Evolutionary conservation across 2,888 invertebrate genomes (phyloP).

Genomic region (Boloria euphrosyne): DNA sequence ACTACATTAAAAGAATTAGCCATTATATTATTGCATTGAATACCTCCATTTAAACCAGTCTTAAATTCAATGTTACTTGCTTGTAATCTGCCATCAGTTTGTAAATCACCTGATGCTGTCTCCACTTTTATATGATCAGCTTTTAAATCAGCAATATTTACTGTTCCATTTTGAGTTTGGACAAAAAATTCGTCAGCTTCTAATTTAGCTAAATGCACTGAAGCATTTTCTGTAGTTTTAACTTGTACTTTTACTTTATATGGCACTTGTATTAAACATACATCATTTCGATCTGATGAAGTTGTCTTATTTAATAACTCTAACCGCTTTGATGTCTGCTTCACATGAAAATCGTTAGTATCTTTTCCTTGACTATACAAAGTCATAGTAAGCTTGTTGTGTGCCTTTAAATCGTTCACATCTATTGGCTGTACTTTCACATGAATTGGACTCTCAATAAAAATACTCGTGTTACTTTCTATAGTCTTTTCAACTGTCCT

Average conservation of each 20-base stretch:
- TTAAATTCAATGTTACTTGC: constrained; percentile 69
- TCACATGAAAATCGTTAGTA: constrained; percentile 73
- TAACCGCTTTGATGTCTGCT: constrained; percentile 73
- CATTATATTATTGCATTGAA: constrained; percentile 74
- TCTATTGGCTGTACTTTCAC: constrained; percentile 77
- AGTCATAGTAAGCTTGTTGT: constrained; percentile 74
- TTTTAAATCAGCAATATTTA: constrained; percentile 66
- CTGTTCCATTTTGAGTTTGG: constrained; percentile 70
- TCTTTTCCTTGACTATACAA: constrained; percentile 74
- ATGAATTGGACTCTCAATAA: constrained; percentile 78
- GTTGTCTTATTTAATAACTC: constrained; percentile 74
- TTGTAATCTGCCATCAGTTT: constrained; percentile 65
- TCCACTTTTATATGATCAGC: constrained; percentile 71
- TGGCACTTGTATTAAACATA: constrained; percentile 76
- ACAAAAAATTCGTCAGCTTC: constrained; percentile 74
- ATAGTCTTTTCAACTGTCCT: constrained; percentile 77
- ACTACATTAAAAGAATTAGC: constrained; percentile 62
- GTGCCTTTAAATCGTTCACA: constrained; percentile 69
- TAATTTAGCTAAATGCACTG: constrained; percentile 66
- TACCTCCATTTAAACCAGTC: constrained; percentile 66
- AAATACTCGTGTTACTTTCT: constrained; percentile 73
- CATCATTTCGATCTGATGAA: constrained; percentile 66
- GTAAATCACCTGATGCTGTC: constrained; percentile 64
- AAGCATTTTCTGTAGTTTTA: constrained; percentile 69
- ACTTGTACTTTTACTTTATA: constrained; percentile 75